Conservation (phyloP, 2,888 invertebrate species). For the Aspidiotus rigidus region DNA sequence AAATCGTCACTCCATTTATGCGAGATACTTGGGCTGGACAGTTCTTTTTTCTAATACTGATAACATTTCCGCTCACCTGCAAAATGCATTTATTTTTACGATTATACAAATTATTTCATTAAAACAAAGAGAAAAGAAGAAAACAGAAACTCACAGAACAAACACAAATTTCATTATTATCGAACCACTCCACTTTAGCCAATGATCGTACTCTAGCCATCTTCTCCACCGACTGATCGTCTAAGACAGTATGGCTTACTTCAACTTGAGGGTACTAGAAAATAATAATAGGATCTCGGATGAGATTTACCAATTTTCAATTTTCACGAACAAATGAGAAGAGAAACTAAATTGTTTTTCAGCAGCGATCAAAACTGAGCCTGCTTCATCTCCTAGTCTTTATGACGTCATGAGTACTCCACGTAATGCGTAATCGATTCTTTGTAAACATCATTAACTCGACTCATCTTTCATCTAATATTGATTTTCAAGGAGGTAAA, state of each 20-base stretch:
- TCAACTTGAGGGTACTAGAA: constrained; percentile 49
- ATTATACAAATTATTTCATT: too few relatives aligned
- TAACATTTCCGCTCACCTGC: constrained; percentile 52
- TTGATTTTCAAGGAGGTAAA: too few relatives aligned
- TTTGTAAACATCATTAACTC: too few relatives aligned
- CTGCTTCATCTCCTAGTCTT: too few relatives aligned
- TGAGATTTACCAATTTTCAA: neutral
- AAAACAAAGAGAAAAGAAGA: too few relatives aligned
- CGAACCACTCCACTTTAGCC: constrained; percentile 61
- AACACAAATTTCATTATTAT: constrained; percentile 51
- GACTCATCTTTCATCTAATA: too few relatives aligned
- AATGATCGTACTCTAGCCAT: constrained; percentile 53
- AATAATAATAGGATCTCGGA: constrained; percentile 33
- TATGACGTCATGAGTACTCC: too few relatives aligned
- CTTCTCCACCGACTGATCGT: constrained; percentile 49
- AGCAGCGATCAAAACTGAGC: too few relatives aligned
- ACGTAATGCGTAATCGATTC: too few relatives aligned
- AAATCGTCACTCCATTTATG: constrained; percentile 53
- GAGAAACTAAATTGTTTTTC: too few relatives aligned
- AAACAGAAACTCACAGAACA: constrained; percentile 39
- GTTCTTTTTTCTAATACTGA: constrained; percentile 47
- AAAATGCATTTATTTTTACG: constrained; percentile 41
- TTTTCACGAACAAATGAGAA: neutral
- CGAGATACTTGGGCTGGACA: constrained; percentile 49
- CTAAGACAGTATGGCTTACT: constrained; percentile 43